Evolutionary conservation across 2,888 invertebrate species (phyloP), one percentile per base, ranked within the genome.

Genomic region (Drosophila gaucha): DNA sequence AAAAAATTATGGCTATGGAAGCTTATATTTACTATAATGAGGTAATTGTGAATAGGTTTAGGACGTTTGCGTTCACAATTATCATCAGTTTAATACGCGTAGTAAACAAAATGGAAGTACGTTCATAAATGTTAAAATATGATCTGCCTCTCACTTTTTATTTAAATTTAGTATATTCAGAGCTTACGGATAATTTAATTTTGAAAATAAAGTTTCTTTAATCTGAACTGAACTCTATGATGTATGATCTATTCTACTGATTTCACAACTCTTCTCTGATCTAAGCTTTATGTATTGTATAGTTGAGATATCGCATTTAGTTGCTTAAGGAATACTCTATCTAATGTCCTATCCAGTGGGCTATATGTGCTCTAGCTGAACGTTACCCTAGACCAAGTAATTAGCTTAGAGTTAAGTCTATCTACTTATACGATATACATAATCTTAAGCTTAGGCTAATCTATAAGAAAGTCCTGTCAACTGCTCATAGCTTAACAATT

Each of bases 1-100:
- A n/a, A 30, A 12, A 6, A 44, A 22, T 31, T 5, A 22, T 12
- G 22, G 22, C 46, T 14, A 2, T 3, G 20, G 14, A 31, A 10
- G 46, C 31, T 14, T 14, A 47, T 14, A 47, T 47, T 46, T 14
- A 20, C 46, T n/a, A 20, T 35, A 49, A 24, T 35, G 33, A 35
- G 47, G 24, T 8, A 35, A 49, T 49, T 49, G 35, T 24, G 24
- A 49, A 35, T 49, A 20, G 35, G 47, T 8, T 35, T 35, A 12
- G 24, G 33, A 14, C 22, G 20, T 16, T 24, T 4, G 20, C 24
- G 35, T 24, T 49, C 24, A 35, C 47, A 35, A 33, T 35, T 24
- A 49, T 46, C 46, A 31, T 30, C 20, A 10, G 2, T 31, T 46
- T 46, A 30, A 20, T 46, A 20, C 20, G 14, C 30, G 20, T 8